Conservation (phyloP, 2,888 invertebrate species). For the Poecilus cupreus region DNA sequence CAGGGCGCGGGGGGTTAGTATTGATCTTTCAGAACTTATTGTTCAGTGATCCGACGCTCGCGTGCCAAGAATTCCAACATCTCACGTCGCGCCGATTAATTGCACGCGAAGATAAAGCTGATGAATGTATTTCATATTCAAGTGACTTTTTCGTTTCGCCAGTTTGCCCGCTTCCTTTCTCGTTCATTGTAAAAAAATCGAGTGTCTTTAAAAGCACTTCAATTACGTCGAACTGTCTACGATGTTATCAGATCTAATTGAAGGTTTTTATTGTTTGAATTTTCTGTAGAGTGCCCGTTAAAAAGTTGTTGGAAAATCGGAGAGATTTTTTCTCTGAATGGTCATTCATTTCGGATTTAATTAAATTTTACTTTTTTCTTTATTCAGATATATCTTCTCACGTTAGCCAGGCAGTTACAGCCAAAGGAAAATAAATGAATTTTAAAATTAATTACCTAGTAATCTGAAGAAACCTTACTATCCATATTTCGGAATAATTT, state of each 20-base stretch:
- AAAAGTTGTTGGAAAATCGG: background rate
- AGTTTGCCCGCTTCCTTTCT: background rate
- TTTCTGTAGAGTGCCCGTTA: slow-evolving; percentile 1
- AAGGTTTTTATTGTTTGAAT: slow-evolving; percentile 20
- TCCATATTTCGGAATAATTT: too few relatives aligned
- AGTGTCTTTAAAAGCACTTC: slow-evolving; percentile 26
- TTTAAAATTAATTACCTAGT: too few relatives aligned
- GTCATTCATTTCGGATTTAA: slow-evolving; percentile 12
- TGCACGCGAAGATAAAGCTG: slow-evolving; percentile 45
- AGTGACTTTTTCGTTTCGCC: slow-evolving; percentile 8
- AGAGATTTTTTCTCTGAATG: background rate
- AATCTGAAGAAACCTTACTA: too few relatives aligned
- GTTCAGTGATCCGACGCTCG: slow-evolving; percentile 50
- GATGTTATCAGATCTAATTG: slow-evolving; percentile 14
- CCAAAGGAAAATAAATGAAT: too few relatives aligned
- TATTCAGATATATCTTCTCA: background rate
- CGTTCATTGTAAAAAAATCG: slow-evolving; percentile 6
- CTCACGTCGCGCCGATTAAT: slow-evolving; percentile 44
- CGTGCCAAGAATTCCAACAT: slow-evolving; percentile 49
- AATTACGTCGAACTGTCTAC: slow-evolving; percentile 14
- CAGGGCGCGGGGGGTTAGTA: slow-evolving; percentile 13
- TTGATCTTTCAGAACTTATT: slow-evolving; percentile 53
- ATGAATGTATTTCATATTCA: slow-evolving; percentile 43
- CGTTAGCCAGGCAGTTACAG: too few relatives aligned
- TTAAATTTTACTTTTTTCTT: slow-evolving; percentile 8